Percentiles rank a stretch among this genome's conserved stretches.
Conservation (phyloP, 1,140 invertebrate genomes). For the Probaryconus sp. region DNA sequence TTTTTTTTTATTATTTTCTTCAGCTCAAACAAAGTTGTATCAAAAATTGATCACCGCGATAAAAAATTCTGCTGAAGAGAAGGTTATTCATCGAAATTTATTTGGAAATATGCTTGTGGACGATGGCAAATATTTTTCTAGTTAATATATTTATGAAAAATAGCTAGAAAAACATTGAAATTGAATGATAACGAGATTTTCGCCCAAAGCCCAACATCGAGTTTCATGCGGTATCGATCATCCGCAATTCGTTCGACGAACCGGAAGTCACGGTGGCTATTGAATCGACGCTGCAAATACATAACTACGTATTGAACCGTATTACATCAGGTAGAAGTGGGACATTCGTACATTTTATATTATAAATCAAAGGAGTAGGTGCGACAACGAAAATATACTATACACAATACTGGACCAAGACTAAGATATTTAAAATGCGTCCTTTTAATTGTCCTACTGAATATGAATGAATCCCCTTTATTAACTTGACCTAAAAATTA, state of each 20-base stretch:
- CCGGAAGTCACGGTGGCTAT: constrained; percentile 58
- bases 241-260: constrained; percentile 60
- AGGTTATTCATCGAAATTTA: too few species aligned
- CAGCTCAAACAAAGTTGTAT: too few species aligned
- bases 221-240: constrained; percentile 58
- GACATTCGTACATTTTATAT: constrained; percentile 48
- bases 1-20: too few species aligned
- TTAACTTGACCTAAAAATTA: too few species aligned
- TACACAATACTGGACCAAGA: not conserved
- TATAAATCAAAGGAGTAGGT: constrained; percentile 49
- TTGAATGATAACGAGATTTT: constrained; percentile 56
- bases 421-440: too few species aligned
- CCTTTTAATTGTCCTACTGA: too few species aligned
- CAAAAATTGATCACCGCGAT: too few species aligned
- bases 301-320: constrained; percentile 55
- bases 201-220: constrained; percentile 44
- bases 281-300: constrained; percentile 59
- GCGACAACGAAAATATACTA: constrained; percentile 41
- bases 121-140: too few species aligned
- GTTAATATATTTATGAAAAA: constrained; percentile 43
- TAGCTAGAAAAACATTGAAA: constrained; percentile 33
- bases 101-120: too few species aligned
- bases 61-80: too few species aligned
- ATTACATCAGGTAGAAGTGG: constrained; percentile 55
- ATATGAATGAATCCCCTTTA: too few species aligned